These are phyloP conservation scores for Tachuris rubrigastra DNA, from an alignment of 2,113 vertebrate species.

Conservation along the genomic window DNA sequence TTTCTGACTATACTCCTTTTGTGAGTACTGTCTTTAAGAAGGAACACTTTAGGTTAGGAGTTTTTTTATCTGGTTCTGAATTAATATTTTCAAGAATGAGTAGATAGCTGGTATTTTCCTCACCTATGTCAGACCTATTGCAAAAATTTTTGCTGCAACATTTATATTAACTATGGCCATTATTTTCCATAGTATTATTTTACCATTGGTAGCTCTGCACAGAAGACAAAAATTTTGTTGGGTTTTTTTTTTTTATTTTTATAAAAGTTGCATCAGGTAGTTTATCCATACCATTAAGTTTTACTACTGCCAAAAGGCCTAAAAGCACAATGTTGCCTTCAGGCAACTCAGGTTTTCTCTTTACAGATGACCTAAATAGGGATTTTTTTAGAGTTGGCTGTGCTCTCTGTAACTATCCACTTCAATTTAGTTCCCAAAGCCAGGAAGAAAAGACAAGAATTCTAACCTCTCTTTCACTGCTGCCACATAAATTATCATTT, in stretches of 20 bases:
- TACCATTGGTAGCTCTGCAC: neutral
- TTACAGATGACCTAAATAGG: constrained; percentile 17
- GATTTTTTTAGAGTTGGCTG: constrained; percentile 31
- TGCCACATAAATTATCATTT: neutral
- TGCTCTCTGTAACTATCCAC: neutral
- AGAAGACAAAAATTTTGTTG: neutral
- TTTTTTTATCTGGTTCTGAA: neutral
- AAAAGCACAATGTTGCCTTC: neutral
- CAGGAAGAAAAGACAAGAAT: constrained; percentile 1
- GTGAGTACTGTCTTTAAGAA: neutral
- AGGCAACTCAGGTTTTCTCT: neutral
- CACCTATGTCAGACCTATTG: neutral
- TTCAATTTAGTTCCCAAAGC: neutral
- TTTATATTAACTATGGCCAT: neutral
- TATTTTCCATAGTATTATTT: neutral
- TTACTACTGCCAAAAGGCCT: neutral
- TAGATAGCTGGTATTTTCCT: neutral
- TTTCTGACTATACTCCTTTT: neutral
- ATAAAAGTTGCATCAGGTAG: neutral
- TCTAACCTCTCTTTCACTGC: neutral
- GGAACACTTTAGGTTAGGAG: neutral
- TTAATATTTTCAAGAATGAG: neutral
- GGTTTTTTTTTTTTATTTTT: neutral
- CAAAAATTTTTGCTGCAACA: neutral
- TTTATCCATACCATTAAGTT: neutral